Conservation (phyloP, 2,888 invertebrate species). For the Idaea aversata region DNA sequence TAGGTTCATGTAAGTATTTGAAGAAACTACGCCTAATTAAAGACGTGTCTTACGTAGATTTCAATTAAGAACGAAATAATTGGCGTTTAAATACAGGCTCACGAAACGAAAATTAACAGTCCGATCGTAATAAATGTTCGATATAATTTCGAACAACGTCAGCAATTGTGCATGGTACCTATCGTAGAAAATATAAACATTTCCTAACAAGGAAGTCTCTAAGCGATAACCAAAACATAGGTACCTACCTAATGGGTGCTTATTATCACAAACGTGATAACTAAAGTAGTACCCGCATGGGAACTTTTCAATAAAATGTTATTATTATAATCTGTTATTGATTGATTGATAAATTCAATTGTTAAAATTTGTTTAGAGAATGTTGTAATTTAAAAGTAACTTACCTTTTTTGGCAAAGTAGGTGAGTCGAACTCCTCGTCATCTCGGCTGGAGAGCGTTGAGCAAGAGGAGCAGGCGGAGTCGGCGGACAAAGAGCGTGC, state of each 20-base stretch:
- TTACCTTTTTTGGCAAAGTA: constrained; percentile 74
- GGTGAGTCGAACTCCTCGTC: constrained; percentile 80
- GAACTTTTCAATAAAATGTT: background rate
- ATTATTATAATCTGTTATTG: background rate
- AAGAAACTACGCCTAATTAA: background rate
- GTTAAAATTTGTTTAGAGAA: background rate
- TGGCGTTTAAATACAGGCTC: background rate
- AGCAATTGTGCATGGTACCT: background rate
- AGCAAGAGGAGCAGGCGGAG: constrained; percentile 88
- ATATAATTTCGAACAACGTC: background rate
- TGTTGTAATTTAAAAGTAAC: constrained; percentile 29
- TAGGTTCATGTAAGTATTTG: no score
- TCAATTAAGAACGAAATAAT: background rate
- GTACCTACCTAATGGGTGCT: background rate
- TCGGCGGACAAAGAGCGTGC: constrained; percentile 80
- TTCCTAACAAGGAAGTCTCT: background rate
- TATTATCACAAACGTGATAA: constrained; percentile 7
- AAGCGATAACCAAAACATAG: background rate
- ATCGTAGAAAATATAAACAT: background rate
- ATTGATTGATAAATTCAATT: background rate
- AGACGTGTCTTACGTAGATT: background rate
- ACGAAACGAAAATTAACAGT: background rate
- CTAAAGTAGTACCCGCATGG: background rate
- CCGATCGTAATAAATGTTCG: background rate
- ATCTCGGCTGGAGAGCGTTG: constrained; percentile 87